phyloP scores from a whole-genome alignment of 2,888 invertebrate species.

The Xylocampa areola region DNA sequence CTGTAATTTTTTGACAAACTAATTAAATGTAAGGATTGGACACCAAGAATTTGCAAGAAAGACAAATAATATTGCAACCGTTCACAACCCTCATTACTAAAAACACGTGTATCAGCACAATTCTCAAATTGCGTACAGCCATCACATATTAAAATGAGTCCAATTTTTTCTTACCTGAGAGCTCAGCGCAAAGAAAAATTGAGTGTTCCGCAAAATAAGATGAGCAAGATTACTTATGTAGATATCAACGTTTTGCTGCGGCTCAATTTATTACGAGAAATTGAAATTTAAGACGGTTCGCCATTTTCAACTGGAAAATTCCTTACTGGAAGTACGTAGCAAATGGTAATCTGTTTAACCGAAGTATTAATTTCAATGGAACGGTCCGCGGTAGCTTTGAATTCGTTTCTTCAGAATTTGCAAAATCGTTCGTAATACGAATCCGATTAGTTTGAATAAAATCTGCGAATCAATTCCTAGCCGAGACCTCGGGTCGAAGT shows the following conservation, averaged over 20 bases:
- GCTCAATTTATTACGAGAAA: conserved; percentile 51
- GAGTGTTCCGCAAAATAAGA: conserved; percentile 37
- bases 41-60: too few species aligned
- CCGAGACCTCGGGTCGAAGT: conserved; percentile 58
- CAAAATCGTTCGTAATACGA: conserved; percentile 72
- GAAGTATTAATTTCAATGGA: conserved; percentile 75
- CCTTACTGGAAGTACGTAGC: conserved; percentile 46
- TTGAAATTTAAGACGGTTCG: conserved; percentile 53
- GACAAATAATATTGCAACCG: neutral
- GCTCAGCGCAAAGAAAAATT: conserved; percentile 31
- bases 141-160: conserved; percentile 29
- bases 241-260: conserved; percentile 44
- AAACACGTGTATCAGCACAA: conserved; percentile 5
- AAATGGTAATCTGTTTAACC: conserved; percentile 70
- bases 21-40: too few species aligned
- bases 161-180: conserved; percentile 15
- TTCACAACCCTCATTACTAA: conserved; percentile 6
- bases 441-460: conserved; percentile 77
- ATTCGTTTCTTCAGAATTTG: conserved; percentile 71
- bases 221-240: conserved; percentile 49
- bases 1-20: too few species aligned
- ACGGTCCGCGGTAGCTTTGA: conserved; percentile 60
- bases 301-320: conserved; percentile 46
- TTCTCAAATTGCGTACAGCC: neutral
- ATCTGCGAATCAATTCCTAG: conserved; percentile 71